A percentile compares a stretch with the other conserved stretches of the same genome.
Conservation (phyloP, 37 sponge, comb jelly and placozoan species). For the Mnemiopsis leidyi region DNA sequence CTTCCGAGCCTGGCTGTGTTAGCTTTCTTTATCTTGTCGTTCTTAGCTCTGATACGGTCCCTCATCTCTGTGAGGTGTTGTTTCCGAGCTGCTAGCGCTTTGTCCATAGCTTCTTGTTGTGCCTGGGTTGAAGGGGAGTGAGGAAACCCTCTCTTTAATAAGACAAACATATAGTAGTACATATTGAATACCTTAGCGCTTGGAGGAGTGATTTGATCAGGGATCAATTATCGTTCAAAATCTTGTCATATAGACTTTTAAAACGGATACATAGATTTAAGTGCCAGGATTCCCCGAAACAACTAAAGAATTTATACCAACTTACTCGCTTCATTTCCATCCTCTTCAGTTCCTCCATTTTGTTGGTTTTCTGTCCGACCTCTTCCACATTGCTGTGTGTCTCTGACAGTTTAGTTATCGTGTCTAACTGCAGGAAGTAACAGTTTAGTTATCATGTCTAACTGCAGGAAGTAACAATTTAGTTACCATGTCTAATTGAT, state of each 20-base stretch:
- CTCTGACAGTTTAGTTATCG: conserved; percentile 51
- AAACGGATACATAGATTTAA: too few relatives aligned
- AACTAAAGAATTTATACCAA: background rate
- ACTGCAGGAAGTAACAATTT: too few relatives aligned
- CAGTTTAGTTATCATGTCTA: too few relatives aligned
- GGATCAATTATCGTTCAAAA: too few relatives aligned
- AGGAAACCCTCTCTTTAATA: too few relatives aligned
- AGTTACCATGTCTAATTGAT: too few relatives aligned
- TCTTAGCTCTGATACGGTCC: conserved; percentile 28
- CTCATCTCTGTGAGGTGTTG: conserved; percentile 42
- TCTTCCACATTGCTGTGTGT: conserved; percentile 36
- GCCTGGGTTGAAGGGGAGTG: too few relatives aligned
- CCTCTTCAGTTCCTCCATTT: conserved; percentile 47
- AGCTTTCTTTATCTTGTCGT: conserved; percentile 54
- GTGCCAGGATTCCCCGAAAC: too few relatives aligned
- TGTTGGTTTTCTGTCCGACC: conserved; percentile 40
- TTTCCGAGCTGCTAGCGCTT: conserved; percentile 27
- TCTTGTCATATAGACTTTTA: too few relatives aligned
- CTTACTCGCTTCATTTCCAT: conserved; percentile 52
- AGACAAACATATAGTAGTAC: too few relatives aligned
- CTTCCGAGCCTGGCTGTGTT: background rate
- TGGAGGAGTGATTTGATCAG: too few relatives aligned
- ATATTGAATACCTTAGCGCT: too few relatives aligned
- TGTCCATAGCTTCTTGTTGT: conserved; percentile 44
- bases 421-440: background rate